These are phyloP conservation scores for Marcusenius ussheri DNA, from an alignment of 2,113 vertebrate genomes.

Conservation along the genomic window DNA sequence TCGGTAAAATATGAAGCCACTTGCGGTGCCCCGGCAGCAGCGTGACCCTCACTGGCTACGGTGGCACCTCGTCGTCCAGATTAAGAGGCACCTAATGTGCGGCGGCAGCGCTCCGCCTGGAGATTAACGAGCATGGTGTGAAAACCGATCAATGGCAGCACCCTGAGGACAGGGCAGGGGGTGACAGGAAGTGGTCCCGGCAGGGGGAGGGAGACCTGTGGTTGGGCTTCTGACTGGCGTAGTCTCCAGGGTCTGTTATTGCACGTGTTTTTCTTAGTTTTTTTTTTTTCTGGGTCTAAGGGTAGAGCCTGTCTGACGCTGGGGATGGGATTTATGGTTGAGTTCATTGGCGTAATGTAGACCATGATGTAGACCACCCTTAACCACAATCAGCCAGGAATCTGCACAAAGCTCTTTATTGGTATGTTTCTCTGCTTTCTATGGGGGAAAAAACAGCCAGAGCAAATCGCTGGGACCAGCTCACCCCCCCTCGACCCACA, in stretches of 20 bases:
- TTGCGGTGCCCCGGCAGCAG: background rate
- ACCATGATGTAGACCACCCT: background rate
- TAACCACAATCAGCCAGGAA: background rate
- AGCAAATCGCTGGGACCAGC: background rate
- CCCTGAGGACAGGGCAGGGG: background rate
- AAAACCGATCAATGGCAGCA: background rate
- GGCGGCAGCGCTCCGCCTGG: background rate
- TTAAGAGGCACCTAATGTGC: background rate
- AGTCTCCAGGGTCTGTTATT: background rate
- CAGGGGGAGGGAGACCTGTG: background rate
- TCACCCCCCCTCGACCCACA: background rate
- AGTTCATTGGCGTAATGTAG: background rate
- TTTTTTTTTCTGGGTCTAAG: background rate
- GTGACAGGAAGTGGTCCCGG: background rate
- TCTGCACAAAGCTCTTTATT: background rate
- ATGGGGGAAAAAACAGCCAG: background rate
- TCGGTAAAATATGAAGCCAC: background rate
- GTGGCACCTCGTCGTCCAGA: background rate
- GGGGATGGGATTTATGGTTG: background rate
- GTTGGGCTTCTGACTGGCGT: background rate
- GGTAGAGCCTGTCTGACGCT: background rate
- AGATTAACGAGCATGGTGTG: background rate
- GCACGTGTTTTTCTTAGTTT: background rate
- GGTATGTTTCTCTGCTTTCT: background rate
- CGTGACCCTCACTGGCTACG: background rate